Conservation (phyloP, 64 coral and sea anemone genomes). For the Astreopora myriophthalma region DNA sequence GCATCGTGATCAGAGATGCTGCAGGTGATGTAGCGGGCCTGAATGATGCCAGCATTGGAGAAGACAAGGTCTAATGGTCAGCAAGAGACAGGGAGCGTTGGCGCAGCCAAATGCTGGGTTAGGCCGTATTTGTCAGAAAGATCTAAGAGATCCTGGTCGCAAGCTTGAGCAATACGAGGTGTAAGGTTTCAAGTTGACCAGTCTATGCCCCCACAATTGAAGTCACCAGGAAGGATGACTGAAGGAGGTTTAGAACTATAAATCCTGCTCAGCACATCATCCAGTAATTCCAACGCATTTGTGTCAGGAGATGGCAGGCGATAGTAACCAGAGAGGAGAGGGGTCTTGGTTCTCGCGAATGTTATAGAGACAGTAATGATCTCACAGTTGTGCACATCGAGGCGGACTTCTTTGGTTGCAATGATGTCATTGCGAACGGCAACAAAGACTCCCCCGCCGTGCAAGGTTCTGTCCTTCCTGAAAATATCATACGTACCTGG, state of each 20-base stretch:
- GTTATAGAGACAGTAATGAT: slow-evolving; percentile 41
- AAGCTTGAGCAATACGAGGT: neutral
- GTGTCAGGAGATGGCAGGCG: slow-evolving; percentile 34
- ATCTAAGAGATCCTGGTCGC: neutral
- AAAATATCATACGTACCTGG: slow-evolving; percentile 57
- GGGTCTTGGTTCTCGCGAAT: slow-evolving; percentile 30
- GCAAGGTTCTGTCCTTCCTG: slow-evolving; percentile 61
- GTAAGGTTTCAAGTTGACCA: neutral
- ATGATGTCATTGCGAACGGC: slow-evolving; percentile 49
- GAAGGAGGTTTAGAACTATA: slow-evolving; percentile 8
- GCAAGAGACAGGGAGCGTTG: neutral
- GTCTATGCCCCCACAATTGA: slow-evolving; percentile 37
- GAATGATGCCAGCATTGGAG: neutral
- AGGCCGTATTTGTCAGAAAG: slow-evolving; percentile 2
- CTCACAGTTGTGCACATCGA: slow-evolving; percentile 44
- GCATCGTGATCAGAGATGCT: neutral
- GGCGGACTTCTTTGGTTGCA: slow-evolving; percentile 30
- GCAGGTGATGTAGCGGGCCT: neutral
- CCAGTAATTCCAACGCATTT: slow-evolving; percentile 29
- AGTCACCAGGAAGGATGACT: slow-evolving; percentile 40
- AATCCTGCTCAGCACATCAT: slow-evolving; percentile 48
- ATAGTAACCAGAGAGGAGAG: slow-evolving; percentile 51
- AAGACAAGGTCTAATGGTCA: neutral
- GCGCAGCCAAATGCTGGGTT: neutral
- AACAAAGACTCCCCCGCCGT: slow-evolving; percentile 48